Evolutionary conservation across 2,888 invertebrate species (phyloP).

Genomic region (Acrobasis repandana): DNA sequence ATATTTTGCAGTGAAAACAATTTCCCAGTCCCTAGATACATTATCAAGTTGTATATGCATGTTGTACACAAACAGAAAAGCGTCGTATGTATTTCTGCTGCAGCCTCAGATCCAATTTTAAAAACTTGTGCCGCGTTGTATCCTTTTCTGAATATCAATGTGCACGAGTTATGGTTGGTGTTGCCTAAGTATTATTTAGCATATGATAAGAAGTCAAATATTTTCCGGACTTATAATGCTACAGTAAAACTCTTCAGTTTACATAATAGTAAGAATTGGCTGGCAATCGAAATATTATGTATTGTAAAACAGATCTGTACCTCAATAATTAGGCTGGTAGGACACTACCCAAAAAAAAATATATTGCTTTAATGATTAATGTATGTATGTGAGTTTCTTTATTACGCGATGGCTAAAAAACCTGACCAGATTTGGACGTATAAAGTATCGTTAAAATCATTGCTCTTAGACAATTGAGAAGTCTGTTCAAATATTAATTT

Average conservation of each 20-base stretch:
- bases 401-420: too few species aligned
- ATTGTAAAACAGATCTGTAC: too few species aligned
- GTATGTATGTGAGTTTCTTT: too few species aligned
- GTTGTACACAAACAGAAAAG: conserved; percentile 13
- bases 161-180: conserved; percentile 16
- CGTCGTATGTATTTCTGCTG: conserved; percentile 17
- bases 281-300: too few species aligned
- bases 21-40: conserved; percentile 4
- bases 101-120: conserved; percentile 18
- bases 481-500: background rate
- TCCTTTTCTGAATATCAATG: conserved; percentile 22
- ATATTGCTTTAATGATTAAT: too few species aligned
- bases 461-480: too few species aligned
- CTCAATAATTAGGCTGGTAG: too few species aligned
- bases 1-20: background rate
- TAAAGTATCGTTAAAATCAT: too few species aligned
- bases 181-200: conserved; percentile 19
- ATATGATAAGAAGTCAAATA: background rate
- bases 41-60: conserved; percentile 7
- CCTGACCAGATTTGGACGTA: too few species aligned
- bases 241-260: too few species aligned
- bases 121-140: conserved; percentile 17
- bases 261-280: too few species aligned
- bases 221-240: background rate
- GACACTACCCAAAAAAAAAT: too few species aligned